Conservation (phyloP, 2,888 invertebrate species). For the Xylota segnis region DNA sequence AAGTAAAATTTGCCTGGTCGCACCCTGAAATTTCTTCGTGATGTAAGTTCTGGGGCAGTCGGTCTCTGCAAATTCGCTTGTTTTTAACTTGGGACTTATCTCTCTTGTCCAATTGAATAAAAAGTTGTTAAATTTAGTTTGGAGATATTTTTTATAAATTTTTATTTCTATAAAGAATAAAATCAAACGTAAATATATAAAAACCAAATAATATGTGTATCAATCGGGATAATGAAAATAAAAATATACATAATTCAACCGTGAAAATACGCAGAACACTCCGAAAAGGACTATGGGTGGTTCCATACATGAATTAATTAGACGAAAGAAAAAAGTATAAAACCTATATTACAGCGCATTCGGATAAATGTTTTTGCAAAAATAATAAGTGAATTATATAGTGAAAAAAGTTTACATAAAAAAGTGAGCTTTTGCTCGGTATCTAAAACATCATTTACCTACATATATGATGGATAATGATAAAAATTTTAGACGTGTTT, state of each 20-base stretch:
- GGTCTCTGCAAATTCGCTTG: conserved; percentile 82
- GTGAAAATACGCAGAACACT: conserved; percentile 1
- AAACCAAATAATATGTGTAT: conserved; percentile 9
- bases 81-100: conserved; percentile 77
- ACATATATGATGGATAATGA: not conserved
- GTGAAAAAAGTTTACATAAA: conserved; percentile 1
- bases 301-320: not conserved
- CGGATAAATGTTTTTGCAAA: not conserved
- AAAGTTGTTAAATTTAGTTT: conserved; percentile 22
- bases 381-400: conserved; percentile 6
- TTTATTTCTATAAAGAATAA: not conserved
- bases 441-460: not conserved
- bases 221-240: conserved; percentile 26
- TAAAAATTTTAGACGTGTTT: not conserved
- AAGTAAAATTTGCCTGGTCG: conserved; percentile 79
- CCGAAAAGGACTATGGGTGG: not conserved
- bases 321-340: not conserved
- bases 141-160: not conserved
- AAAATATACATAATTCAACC: conserved; percentile 7
- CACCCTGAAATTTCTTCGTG: conserved; percentile 83
- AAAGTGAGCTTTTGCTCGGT: conserved; percentile 15
- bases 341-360: not conserved
- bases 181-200: not conserved
- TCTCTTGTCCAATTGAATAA: conserved; percentile 42
- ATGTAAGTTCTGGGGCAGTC: conserved; percentile 83